Base-by-base conservation (phyloP, 1,140 invertebrate genomes). In the Homalodisca vitripennis region DNA sequence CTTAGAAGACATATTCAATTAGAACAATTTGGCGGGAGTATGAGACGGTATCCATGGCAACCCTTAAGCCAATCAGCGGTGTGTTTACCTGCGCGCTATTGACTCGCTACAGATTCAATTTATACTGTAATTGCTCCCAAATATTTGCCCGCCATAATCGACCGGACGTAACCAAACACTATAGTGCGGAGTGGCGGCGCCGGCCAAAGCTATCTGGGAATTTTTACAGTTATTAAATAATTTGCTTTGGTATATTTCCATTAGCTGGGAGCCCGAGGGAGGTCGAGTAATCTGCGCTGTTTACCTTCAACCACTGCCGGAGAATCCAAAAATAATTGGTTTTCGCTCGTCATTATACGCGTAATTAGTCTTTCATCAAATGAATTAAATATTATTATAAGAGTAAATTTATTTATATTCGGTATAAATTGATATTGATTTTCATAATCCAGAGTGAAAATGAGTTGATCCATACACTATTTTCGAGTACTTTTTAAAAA, bases 141-240 rank as follows among this genome's bases (percentile, higher is more conserved):
- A 60, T 60, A 60, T 60, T 60, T 60, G 55, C 2, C 55, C 24
- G 55, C 10, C 29, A 27, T 60, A 27, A 60, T 60, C 55, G 55
- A 41, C 34, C 34, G 17, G 6, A 41, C 17, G 17, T 17, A 41
- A 41, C 6, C 17, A 60, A 60, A 60, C 27, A 27, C n/a, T n/a
- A n/a, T n/a, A n/a, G n/a, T 41, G 17, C 17, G 6, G 17, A 41
- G 34, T 41, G 34, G 6, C 17, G 34, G 6, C 17, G 6, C 17
- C 6, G 6, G 17, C 34, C 34, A 41, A 41, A 41, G 34, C 34
- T 17, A 41, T 13, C 24, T 53, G 12, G 60, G 20, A 66, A 27
- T 68, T 69, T 34, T 69, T 69, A 47, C 46, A 29, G 55, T 64
- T 20, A 66, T 66, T 66, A 31, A 31, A 66, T 66, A 64, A 64